Evolutionary conservation across 2,797 vertebrate species (phyloP).

Genomic region (Rhabdophis nuchalis): DNA sequence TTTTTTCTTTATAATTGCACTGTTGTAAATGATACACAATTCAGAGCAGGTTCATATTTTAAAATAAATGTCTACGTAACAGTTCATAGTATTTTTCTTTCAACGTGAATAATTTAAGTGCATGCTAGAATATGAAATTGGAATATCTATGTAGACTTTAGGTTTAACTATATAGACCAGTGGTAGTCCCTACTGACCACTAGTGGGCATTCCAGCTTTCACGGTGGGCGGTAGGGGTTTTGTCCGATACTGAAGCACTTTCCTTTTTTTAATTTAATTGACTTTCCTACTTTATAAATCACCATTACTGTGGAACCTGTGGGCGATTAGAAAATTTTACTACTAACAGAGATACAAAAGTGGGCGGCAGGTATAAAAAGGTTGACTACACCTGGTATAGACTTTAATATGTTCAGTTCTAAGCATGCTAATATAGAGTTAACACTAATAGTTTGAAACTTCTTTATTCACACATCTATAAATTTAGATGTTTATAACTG

Average conservation of each 20-base stretch:
- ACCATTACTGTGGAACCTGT: no score
- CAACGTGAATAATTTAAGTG: not conserved
- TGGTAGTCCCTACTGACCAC: no score
- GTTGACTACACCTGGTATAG: no score
- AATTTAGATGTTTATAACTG: not conserved
- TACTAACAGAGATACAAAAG: no score
- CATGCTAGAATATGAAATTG: rapidly evolving
- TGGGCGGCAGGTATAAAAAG: no score
- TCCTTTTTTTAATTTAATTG: no score
- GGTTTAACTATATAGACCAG: no score
- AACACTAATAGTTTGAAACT: not conserved
- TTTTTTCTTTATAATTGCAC: not conserved
- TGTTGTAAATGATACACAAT: not conserved
- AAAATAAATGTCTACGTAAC: not conserved
- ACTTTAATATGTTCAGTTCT: not conserved
- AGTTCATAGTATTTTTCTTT: not conserved
- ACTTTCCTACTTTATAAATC: no score
- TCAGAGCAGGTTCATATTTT: not conserved
- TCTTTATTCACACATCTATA: not conserved
- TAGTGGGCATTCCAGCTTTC: no score
- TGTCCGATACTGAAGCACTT: no score
- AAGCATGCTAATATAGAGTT: not conserved
- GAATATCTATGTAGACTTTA: not conserved
- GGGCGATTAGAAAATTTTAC: no score
- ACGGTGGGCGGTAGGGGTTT: no score